These are phyloP conservation scores for Campoplex capitator DNA, from an alignment of 2,888 invertebrate genomes.

Conservation along the genomic window DNA sequence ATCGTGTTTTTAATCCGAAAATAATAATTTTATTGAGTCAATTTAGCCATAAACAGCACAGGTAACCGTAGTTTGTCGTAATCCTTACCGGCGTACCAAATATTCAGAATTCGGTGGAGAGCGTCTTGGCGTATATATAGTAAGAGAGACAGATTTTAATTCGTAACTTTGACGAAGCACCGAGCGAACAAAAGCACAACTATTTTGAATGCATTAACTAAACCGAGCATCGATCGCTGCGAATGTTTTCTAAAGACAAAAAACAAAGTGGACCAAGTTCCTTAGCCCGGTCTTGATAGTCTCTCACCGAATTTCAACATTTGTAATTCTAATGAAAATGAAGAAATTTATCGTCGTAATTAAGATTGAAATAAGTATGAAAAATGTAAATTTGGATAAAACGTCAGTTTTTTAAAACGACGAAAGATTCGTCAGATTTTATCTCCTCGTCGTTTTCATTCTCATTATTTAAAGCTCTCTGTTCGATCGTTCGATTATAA, in stretches of 20 bases:
- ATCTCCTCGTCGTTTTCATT: too few species aligned
- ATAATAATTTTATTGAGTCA: background rate
- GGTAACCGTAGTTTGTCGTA: conserved; percentile 14
- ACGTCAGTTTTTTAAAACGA: too few species aligned
- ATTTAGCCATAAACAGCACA: background rate
- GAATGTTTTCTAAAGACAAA: background rate
- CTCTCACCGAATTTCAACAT: background rate
- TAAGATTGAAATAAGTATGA: too few species aligned
- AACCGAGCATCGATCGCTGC: background rate
- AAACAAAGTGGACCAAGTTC: background rate
- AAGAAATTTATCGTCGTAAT: background rate
- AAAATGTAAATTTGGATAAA: too few species aligned
- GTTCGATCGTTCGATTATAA: too few species aligned
- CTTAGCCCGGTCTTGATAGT: background rate
- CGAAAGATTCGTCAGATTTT: too few species aligned
- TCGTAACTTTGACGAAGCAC: conserved; percentile 1
- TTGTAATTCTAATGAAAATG: background rate
- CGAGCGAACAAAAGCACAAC: conserved; percentile 4
- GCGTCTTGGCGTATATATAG: background rate
- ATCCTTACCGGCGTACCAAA: conserved; percentile 8
- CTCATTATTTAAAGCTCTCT: too few species aligned
- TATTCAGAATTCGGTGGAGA: background rate
- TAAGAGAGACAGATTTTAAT: background rate
- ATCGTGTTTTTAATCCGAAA: background rate
- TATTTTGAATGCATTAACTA: conserved; percentile 7